These are phyloP conservation scores for Atrichornis clamosus DNA, from an alignment of 2,113 vertebrate genomes.

Conservation along the genomic window DNA sequence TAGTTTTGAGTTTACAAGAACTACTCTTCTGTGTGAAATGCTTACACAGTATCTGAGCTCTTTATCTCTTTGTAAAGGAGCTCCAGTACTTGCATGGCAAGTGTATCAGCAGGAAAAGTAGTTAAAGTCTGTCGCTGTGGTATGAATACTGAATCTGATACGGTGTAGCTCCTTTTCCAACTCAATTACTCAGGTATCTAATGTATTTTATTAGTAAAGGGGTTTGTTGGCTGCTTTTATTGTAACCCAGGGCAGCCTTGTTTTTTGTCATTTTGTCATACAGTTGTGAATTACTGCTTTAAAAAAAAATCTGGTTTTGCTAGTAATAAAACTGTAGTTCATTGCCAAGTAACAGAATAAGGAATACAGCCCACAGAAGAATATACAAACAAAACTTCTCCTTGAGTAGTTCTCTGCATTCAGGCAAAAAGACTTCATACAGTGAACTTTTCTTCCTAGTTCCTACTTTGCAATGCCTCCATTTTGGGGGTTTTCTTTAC, in stretches of 20 bases:
- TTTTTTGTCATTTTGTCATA: not conserved
- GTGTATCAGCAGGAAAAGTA: not conserved
- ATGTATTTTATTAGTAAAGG: not conserved
- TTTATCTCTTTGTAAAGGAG: not conserved
- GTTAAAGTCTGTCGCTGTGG: not conserved
- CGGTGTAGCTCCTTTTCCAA: not conserved
- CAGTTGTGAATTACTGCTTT: not conserved
- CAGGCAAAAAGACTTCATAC: not conserved
- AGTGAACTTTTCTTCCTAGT: not conserved
- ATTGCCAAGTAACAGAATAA: not conserved
- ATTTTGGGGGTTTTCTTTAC: not conserved
- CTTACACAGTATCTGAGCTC: not conserved
- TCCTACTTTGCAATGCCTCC: not conserved
- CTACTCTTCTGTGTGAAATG: not conserved
- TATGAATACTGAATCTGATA: not conserved
- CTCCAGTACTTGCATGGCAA: not conserved
- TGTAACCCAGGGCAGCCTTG: not conserved
- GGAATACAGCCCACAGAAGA: not conserved
- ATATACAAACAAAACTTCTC: not conserved
- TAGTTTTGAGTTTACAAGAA: not conserved
- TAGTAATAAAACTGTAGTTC: not conserved
- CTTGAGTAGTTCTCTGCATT: not conserved
- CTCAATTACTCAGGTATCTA: not conserved
- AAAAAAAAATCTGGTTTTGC: not conserved
- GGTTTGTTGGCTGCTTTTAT: not conserved